Evolutionary conservation across 2,113 vertebrate genomes (phyloP), one percentile per base, ranked within the genome.

Genomic region (Ochotona curzoniae): DNA sequence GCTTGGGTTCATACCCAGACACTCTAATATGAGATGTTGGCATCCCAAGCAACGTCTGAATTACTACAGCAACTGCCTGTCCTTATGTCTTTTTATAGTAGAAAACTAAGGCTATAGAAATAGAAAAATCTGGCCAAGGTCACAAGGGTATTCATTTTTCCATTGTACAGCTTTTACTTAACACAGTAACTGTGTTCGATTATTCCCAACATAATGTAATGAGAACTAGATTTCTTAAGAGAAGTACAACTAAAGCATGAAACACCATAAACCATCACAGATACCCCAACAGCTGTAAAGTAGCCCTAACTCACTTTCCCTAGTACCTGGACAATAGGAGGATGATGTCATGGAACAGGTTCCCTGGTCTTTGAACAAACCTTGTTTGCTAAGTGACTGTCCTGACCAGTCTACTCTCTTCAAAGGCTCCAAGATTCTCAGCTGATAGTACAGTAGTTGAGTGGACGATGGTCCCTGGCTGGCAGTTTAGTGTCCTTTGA

Each of bases 231-330:
- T 74, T 78, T 90, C 71, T 87, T 60, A 54, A 25, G 44, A 96
- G n/a, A 95, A 78, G 60, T 90, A 70, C 7, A 92, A 26, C 30
- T 83, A 84, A 93, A 28, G 71, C 47, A 57, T 28, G 73, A 47
- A 76, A 63, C 63, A 28, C 10, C 18, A 38, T 51, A 32, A 63
- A 67, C 30, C 8, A 60, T 38, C 63, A 9, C n/a, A 26, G 89
- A n/a, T 69, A 73, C 26, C 5, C 11, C 44, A 87, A 57, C 26
- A 81, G 64, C 23, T 85, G 8, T 76, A 83, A 87, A 73, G 64
- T 14, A 57, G 25, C 63, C 26, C 25, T 51, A 30, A 79, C 74
- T 90, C 23, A 70, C 80, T 2, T 87, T 78, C 49, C 69, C 20
- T 88, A 83, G 28, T 25, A 69, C 47, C 8, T n/a, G 26, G 38